Conservation (phyloP, 2,888 invertebrate species). For the Dione vanillae region DNA sequence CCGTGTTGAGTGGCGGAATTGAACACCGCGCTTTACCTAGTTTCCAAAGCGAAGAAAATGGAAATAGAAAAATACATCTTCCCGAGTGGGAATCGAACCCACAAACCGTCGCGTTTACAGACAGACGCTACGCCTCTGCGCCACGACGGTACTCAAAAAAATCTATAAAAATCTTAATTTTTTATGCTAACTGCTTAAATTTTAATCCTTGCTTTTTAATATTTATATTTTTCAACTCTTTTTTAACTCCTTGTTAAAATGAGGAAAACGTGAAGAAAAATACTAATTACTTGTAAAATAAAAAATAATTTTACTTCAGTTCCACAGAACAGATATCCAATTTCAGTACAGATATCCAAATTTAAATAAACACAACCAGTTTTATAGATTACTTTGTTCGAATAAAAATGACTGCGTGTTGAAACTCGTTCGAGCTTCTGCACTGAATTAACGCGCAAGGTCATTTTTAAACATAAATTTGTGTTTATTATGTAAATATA, state of each 20-base stretch:
- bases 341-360: constrained; percentile 28
- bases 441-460: constrained; percentile 15
- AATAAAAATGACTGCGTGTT: constrained; percentile 26
- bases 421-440: not conserved
- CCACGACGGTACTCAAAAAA: too few relatives aligned
- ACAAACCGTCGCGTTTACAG: too few relatives aligned
- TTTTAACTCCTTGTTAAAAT: not conserved
- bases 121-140: too few relatives aligned
- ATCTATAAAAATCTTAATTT: too few relatives aligned
- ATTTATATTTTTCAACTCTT: too few relatives aligned
- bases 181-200: too few relatives aligned
- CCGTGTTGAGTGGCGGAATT: too few relatives aligned
- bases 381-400: constrained; percentile 18
- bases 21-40: too few relatives aligned
- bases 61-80: too few relatives aligned
- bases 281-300: not conserved
- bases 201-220: too few relatives aligned
- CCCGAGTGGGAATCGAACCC: too few relatives aligned
- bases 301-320: not conserved
- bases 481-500: constrained; percentile 23
- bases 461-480: constrained; percentile 23
- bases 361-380: constrained; percentile 28
- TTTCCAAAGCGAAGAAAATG: too few relatives aligned
- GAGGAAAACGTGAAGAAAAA: not conserved
- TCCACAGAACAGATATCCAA: constrained; percentile 24